phyloP scores from a whole-genome alignment of 2,797 vertebrate genomes.

The Esox lucius region DNA sequence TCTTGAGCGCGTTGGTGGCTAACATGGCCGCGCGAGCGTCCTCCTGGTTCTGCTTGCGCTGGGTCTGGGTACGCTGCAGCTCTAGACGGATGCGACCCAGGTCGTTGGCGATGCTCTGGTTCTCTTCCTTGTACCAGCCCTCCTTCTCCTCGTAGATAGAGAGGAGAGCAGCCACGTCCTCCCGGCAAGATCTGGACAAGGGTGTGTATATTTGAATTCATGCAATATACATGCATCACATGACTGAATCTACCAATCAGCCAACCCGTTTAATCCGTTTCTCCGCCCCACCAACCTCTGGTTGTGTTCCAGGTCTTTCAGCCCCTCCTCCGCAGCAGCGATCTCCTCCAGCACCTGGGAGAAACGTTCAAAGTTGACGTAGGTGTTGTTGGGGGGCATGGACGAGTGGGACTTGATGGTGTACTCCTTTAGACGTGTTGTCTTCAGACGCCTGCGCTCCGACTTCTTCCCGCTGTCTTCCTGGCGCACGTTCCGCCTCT shows the following conservation, averaged over 20 bases:
- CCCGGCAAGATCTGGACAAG: slow-evolving; percentile 75
- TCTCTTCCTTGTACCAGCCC: slow-evolving; percentile 94
- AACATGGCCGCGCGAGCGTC: slow-evolving; percentile 80
- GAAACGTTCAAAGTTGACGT: slow-evolving; percentile 97
- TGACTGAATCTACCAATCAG: neutral
- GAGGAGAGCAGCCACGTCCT: slow-evolving; percentile 88
- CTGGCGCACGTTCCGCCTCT: slow-evolving; percentile 89
- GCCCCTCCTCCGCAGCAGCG: slow-evolving; percentile 84
- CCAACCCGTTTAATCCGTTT: neutral
- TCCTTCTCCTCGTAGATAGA: slow-evolving; percentile 97
- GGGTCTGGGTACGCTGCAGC: slow-evolving; percentile 83
- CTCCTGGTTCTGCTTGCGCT: slow-evolving; percentile 90
- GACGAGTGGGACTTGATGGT: slow-evolving; percentile 99
- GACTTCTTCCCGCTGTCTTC: slow-evolving; percentile 88
- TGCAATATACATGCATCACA: neutral
- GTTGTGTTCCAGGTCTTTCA: slow-evolving; percentile 86
- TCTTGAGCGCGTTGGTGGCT: slow-evolving; percentile 84
- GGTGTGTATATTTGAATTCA: neutral
- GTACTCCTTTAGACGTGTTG: slow-evolving; percentile 96
- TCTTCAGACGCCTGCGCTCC: slow-evolving; percentile 92
- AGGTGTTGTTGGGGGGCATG: slow-evolving; percentile 99
- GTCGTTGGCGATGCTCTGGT: slow-evolving; percentile 87
- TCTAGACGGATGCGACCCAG: slow-evolving; percentile 87
- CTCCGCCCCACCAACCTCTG: slow-evolving; percentile 62
- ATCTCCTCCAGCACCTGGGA: slow-evolving; percentile 95